phyloP scores from a whole-genome alignment of 2,888 invertebrate genomes.

The Torymus auratus region DNA sequence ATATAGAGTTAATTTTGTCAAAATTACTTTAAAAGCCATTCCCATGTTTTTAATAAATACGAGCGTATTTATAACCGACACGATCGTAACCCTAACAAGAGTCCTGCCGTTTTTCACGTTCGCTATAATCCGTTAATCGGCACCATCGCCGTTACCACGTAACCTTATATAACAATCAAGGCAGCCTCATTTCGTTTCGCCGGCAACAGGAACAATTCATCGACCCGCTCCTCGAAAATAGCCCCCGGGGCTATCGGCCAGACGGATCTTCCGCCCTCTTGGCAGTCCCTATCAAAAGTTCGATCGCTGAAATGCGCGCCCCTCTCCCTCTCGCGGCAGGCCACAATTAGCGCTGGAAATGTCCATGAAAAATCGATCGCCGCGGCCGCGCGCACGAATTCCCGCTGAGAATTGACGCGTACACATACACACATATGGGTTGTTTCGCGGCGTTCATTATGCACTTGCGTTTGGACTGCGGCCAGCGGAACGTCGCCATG shows the following conservation, averaged over 20 bases:
- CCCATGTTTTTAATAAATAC: too few species aligned
- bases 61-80: too few species aligned
- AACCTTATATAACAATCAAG: too few species aligned
- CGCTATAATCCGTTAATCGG: too few species aligned
- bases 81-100: too few species aligned
- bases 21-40: too few species aligned
- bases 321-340: not conserved
- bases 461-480: conserved; percentile 17
- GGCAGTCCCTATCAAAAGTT: conserved; percentile 12
- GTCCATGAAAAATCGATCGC: conserved; percentile 34
- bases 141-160: too few species aligned
- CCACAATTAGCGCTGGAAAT: conserved; percentile 38
- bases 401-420: conserved; percentile 18
- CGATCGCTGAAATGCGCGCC: conserved; percentile 2
- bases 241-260: too few species aligned
- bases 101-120: too few species aligned
- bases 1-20: too few species aligned
- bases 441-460: conserved; percentile 37
- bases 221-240: conserved; percentile 14
- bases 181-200: too few species aligned
- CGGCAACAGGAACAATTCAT: not conserved
- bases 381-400: not conserved
- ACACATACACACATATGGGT: not conserved
- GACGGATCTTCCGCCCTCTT: not conserved
- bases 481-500: conserved; percentile 10